Conservation (phyloP, 1,140 invertebrate species). For the Campoletis sonorensis region DNA sequence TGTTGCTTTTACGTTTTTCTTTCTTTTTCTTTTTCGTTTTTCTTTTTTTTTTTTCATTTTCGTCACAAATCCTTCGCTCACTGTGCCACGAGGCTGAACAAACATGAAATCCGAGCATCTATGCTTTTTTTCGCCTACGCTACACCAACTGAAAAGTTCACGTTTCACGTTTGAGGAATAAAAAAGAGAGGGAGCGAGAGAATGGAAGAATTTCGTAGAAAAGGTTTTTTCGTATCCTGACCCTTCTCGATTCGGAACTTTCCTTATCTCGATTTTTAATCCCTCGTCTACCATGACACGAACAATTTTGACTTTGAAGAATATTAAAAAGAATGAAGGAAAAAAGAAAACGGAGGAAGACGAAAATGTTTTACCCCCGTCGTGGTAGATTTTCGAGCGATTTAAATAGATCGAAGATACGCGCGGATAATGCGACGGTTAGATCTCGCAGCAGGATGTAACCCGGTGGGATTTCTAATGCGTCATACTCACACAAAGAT, state of each 20-base stretch:
- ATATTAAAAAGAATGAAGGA: not conserved
- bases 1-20: not conserved
- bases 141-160: not conserved
- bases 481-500: too few species aligned
- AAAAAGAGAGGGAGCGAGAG: not conserved
- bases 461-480: not conserved
- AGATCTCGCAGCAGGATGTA: constrained; percentile 1
- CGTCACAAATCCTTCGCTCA: not conserved
- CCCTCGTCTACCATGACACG: constrained; percentile 3
- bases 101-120: constrained; percentile 1
- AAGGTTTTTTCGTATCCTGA: not conserved
- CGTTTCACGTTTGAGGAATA: not conserved
- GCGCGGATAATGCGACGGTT: not conserved
- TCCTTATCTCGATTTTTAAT: not conserved
- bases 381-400: constrained; percentile 4
- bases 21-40: not conserved
- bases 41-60: not conserved
- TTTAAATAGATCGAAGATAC: constrained; percentile 33
- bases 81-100: constrained; percentile 21
- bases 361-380: not conserved
- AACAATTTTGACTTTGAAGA: not conserved
- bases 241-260: not conserved
- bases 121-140: not conserved
- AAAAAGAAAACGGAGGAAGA: too few species aligned
- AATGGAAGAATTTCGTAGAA: not conserved